Base-by-base conservation (phyloP, 2,888 invertebrate species). In the Troides oblongomaculatus region DNA sequence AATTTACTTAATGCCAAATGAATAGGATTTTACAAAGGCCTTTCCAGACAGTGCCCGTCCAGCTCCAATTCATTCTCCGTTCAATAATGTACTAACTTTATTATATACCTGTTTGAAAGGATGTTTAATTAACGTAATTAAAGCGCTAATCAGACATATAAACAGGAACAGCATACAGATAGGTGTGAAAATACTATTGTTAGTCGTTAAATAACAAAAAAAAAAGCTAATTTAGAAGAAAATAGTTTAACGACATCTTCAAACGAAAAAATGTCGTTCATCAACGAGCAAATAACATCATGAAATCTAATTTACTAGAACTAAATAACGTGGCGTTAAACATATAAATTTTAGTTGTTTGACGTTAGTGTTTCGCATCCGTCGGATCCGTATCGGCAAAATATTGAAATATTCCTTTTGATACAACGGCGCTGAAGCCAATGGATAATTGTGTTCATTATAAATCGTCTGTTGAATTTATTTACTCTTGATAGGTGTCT, bases 211-310 rank as follows among this genome's bases (percentile, higher is more conserved):
- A 6, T 39, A 39, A 39, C 10, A 39, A 39, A 39, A 39, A 21
- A 39, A 7, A 39, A 8, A 30, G 10, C 39, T 1, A 39, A 39
- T 10, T 39, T 39, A 39, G 10, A 39, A 39, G 39, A 39, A 39
- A 62, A 67, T 56, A 67, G 30, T 62, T 57, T 66, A 68, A 62
- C 43, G 62, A 18, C 62, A 66, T 66, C 30, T 25, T 57, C 57
- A 58, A 58, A 68, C 18, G 56, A 68, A 68, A 67, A 58, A 50
- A 46, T 62, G 67, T 58, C 62, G 62, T 68, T 36, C 62, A 39
- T 56, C 43, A 56, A 39, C 56, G 50, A 50, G 50, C 50, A 57
- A 58, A 63, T 62, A 46, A 62, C 62, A 62, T 68, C 67, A 68
- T 68, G 58, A 68, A 68, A 43, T 57, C 62, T 46, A 58, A 68